Evolutionary conservation across 2,797 vertebrate genomes (phyloP), one percentile per base, ranked within the genome.

Genomic region (Labeo calbasu): DNA sequence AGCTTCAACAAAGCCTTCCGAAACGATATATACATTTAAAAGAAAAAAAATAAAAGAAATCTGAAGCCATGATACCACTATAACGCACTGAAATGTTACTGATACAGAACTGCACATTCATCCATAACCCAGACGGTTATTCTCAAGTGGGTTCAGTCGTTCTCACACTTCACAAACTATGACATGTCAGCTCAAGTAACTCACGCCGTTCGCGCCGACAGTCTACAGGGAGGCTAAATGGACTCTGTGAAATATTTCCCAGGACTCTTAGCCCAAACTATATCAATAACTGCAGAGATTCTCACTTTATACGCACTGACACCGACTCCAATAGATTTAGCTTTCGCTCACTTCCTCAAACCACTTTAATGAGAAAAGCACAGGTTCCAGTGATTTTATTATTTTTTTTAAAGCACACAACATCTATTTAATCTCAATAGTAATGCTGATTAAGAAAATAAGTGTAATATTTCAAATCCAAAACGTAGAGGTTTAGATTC

Each of bases 121-220:
- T 75, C 75, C 85, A 17, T 17, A 59, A 55, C 65, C 50, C 77
- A 46, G 77, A 32, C 1, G 15, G n/a, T 73, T 32, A 66, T 55
- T 13, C 86, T 80, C 53, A 4, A 75, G 63, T 25, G 70, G 50
- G 15, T 23, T 80, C 8, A 61, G 23, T 61, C 23, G 36, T 17
- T 79, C 36, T 21, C 65, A 50, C 82, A 86, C 86, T 90, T 89
- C 90, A 92, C 89, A 77, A 83, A 87, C 13, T 77, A 82, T 19
- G 79, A 84, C 83, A 85, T n/a, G 72, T 89, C 51, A 23, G 86
- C 81, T 1, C 78, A 79, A 86, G 9, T 46, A 86, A 83, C 15
- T 77, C 81, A 5, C 4, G 84, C 86, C 2, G 28, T 68, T 85
- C 80, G 73, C 43, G 1, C 21, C 14, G 7, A 89, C 73, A 83